These are phyloP conservation scores for Bufo gargarizans DNA, from an alignment of 2,113 vertebrate genomes.

Conservation along the genomic window DNA sequence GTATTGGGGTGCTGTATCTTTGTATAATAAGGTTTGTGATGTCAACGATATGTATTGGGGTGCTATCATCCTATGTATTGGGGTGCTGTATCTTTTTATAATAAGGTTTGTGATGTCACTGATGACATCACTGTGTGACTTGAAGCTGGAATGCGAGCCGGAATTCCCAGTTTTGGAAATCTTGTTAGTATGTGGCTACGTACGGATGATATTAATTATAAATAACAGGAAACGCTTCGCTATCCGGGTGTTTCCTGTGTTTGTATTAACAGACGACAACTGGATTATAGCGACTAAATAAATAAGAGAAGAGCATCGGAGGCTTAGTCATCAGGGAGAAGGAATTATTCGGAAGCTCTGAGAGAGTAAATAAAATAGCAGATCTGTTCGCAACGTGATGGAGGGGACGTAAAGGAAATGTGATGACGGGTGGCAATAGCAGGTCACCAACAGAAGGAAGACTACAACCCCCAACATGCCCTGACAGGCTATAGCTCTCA, in stretches of 20 bases:
- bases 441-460: too few species aligned
- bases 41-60: too few species aligned
- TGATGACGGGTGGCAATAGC: neutral
- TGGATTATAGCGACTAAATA: neutral
- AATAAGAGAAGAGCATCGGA: neutral
- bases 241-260: conserved; percentile 27
- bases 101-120: neutral
- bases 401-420: neutral
- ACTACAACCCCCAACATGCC: neutral
- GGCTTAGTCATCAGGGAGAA: conserved; percentile 11
- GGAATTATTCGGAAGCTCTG: neutral
- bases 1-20: too few species aligned
- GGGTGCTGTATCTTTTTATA: neutral
- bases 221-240: conserved; percentile 18
- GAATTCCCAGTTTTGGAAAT: neutral
- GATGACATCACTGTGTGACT: neutral
- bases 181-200: neutral
- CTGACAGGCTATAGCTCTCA: too few species aligned
- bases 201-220: neutral
- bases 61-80: too few species aligned
- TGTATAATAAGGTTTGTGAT: too few species aligned
- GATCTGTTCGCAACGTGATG: neutral
- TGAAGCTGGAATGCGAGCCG: neutral
- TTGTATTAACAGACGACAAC: neutral
- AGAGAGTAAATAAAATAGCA: neutral